Evolutionary conservation across 1,140 invertebrate species (phyloP).

Genomic region (Brachionus plicatilis): DNA sequence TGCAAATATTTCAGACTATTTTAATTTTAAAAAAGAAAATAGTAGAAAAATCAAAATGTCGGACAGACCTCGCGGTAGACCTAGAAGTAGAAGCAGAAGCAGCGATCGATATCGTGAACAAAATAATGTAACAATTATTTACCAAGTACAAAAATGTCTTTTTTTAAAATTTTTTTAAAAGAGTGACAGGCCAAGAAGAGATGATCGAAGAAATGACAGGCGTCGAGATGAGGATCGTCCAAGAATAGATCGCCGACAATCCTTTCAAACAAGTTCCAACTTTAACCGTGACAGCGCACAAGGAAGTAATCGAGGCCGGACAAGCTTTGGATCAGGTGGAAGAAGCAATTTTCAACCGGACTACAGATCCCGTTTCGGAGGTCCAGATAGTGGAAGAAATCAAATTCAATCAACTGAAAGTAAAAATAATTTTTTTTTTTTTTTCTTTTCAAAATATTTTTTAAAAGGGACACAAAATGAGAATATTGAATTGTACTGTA

Average conservation of each 20-base stretch:
- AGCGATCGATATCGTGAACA: neutral
- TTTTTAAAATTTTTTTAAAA: neutral
- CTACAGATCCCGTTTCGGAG: neutral
- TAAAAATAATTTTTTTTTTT: neutral
- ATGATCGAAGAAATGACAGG: neutral
- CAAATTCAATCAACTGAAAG: neutral
- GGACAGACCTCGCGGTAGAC: neutral
- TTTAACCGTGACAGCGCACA: neutral
- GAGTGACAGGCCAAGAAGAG: neutral
- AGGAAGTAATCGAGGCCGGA: neutral
- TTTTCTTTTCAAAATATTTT: neutral
- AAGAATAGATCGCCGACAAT: neutral
- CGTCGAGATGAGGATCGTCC: neutral
- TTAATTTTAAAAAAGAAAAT: neutral
- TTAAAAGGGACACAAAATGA: conserved; percentile 54
- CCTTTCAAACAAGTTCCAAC: neutral
- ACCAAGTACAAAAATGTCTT: neutral
- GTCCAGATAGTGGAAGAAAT: neutral
- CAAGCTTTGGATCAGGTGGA: neutral
- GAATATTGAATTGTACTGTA: conserved; percentile 61
- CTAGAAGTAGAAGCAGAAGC: conserved; percentile 8
- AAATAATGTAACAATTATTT: neutral
- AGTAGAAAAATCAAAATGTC: neutral
- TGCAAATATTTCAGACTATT: neutral
- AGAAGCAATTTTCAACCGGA: neutral